Evolutionary conservation across 1,140 invertebrate species (phyloP).

Genomic region (Aphaenogaster ashmeadi): DNA sequence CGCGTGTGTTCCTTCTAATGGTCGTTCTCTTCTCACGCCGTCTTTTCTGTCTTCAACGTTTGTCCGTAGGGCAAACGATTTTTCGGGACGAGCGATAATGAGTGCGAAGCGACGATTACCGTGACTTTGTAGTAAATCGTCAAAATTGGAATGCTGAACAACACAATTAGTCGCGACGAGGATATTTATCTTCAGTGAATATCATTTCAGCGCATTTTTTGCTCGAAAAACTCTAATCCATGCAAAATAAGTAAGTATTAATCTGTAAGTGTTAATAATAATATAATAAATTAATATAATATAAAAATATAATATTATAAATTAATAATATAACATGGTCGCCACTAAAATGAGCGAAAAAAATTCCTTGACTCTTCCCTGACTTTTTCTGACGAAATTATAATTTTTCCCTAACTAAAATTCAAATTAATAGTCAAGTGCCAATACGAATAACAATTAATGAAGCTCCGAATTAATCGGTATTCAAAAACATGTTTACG

Average conservation of each 20-base stretch:
- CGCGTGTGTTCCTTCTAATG: slow-evolving; percentile 17
- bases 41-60: background rate
- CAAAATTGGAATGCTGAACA: slow-evolving; percentile 6
- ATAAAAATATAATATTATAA: background rate
- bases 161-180: slow-evolving; percentile 50
- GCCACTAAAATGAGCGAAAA: too few species aligned
- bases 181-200: background rate
- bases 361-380: too few species aligned
- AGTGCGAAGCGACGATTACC: slow-evolving; percentile 39
- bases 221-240: background rate
- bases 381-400: too few species aligned
- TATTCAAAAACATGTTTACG: too few species aligned
- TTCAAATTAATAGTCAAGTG: too few species aligned
- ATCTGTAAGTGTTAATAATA: slow-evolving; percentile 1
- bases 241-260: background rate
- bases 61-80: background rate
- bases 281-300: background rate
- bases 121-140: slow-evolving; percentile 24
- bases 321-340: background rate
- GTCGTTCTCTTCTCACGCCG: background rate
- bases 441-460: too few species aligned
- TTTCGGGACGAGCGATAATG: background rate
- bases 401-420: too few species aligned
- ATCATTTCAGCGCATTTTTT: background rate
- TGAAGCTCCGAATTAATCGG: too few species aligned